Percentiles rank a stretch among this genome's conserved stretches.
Evolutionary conservation across 2,113 vertebrate genomes (phyloP).

Genomic region (Morone saxatilis): DNA sequence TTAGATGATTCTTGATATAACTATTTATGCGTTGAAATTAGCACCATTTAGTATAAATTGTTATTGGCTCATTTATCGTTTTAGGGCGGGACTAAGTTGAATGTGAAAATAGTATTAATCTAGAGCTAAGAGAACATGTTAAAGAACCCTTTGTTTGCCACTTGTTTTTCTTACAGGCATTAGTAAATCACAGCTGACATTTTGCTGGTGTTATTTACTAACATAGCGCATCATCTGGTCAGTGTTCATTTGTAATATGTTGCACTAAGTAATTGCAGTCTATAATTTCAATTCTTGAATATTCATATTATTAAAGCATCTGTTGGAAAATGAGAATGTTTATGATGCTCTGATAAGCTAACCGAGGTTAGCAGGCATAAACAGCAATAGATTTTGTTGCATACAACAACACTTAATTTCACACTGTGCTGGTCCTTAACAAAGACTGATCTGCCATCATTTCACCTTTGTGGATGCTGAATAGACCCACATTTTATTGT

Average conservation of each 20-base stretch:
- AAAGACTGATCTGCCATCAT: slow-evolving; percentile 70
- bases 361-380: slow-evolving; percentile 59
- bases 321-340: slow-evolving; percentile 42
- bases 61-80: neutral
- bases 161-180: neutral
- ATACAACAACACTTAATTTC: slow-evolving; percentile 72
- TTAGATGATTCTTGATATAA: neutral
- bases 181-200: slow-evolving; percentile 5
- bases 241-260: slow-evolving; percentile 22
- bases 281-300: slow-evolving; percentile 37
- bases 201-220: neutral
- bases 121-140: neutral
- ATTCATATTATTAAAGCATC: slow-evolving; percentile 52
- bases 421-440: slow-evolving; percentile 69
- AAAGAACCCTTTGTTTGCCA: neutral
- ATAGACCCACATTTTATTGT: slow-evolving; percentile 40
- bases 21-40: neutral
- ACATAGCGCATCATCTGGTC: slow-evolving; percentile 2
- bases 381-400: slow-evolving; percentile 57
- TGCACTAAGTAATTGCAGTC: slow-evolving; percentile 4
- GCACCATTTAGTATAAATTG: neutral
- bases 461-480: slow-evolving; percentile 63
- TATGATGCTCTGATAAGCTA: slow-evolving; percentile 61
- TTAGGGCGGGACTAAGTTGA: neutral
- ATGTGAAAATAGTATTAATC: neutral